phyloP scores from a whole-genome alignment of 92 coral and sea anemone genomes.

The Montipora capitata region DNA sequence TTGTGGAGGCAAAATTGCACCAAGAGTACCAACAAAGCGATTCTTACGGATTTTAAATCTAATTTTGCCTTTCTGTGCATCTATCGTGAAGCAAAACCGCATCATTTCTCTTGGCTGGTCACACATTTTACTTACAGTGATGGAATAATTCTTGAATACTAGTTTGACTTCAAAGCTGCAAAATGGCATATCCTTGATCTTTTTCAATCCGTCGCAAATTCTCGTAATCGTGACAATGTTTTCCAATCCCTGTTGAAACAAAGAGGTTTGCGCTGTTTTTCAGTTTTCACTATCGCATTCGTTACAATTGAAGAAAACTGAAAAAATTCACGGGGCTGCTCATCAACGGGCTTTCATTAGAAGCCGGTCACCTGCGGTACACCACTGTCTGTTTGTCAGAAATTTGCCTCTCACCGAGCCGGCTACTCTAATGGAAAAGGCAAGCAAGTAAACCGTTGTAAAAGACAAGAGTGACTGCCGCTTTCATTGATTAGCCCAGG shows the following conservation, averaged over 20 bases:
- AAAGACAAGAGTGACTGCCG: too few species aligned
- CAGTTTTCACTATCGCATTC: too few species aligned
- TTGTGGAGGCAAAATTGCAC: slow-evolving; percentile 21
- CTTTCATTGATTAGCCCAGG: too few species aligned
- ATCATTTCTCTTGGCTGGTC: background rate
- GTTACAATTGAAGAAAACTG: too few species aligned
- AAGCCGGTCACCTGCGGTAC: too few species aligned
- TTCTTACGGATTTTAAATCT: slow-evolving; percentile 28
- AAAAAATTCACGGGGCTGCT: too few species aligned
- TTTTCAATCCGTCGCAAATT: background rate
- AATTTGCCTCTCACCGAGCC: too few species aligned
- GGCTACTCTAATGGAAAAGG: too few species aligned
- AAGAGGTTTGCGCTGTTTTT: background rate
- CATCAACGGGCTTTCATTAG: too few species aligned
- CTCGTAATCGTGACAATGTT: background rate
- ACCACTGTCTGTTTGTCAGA: too few species aligned
- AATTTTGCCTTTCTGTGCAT: slow-evolving; percentile 21
- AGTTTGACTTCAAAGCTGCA: slow-evolving; percentile 43
- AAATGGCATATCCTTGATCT: background rate
- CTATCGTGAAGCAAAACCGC: slow-evolving; percentile 22
- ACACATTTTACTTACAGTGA: slow-evolving; percentile 6
- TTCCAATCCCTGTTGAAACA: background rate
- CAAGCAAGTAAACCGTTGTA: too few species aligned
- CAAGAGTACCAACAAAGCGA: background rate
- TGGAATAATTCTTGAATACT: slow-evolving; percentile 5